Evolutionary conservation across 2,113 vertebrate genomes (phyloP).

Genomic region (Cygnus atratus): DNA sequence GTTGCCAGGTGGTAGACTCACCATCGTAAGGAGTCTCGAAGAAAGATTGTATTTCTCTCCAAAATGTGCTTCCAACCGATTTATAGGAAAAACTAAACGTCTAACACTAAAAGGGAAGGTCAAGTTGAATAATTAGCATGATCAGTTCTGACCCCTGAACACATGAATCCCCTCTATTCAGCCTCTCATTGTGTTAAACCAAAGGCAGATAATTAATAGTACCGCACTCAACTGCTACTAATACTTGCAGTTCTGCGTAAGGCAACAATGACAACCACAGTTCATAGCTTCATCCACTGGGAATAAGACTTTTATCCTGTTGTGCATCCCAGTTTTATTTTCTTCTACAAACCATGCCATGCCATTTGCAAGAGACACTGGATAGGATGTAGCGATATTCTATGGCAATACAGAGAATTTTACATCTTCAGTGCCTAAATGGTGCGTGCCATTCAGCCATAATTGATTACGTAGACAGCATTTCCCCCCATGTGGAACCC

Average conservation of each 20-base stretch:
- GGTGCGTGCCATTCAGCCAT: background rate
- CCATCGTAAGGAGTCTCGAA: background rate
- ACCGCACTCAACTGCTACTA: background rate
- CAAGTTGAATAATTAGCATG: background rate
- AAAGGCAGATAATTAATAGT: background rate
- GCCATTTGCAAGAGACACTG: background rate
- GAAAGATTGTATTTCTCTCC: background rate
- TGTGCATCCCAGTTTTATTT: background rate
- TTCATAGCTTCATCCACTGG: background rate
- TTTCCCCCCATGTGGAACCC: background rate
- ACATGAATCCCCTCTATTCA: background rate
- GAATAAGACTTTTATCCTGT: background rate
- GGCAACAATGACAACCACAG: background rate
- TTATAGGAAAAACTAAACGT: background rate
- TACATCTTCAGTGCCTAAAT: background rate
- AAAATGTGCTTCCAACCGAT: background rate
- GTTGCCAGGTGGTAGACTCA: constrained; percentile 23
- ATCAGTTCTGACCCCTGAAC: background rate
- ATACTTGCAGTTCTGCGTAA: background rate
- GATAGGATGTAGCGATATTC: background rate
- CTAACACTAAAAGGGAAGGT: background rate
- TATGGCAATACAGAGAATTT: background rate
- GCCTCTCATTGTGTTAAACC: background rate
- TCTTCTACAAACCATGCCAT: background rate
- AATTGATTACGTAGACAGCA: background rate